A percentile compares a stretch with the other conserved stretches of the same genome.
Conservation (phyloP, 2,113 vertebrate genomes). For the Cinclus cinclus region DNA sequence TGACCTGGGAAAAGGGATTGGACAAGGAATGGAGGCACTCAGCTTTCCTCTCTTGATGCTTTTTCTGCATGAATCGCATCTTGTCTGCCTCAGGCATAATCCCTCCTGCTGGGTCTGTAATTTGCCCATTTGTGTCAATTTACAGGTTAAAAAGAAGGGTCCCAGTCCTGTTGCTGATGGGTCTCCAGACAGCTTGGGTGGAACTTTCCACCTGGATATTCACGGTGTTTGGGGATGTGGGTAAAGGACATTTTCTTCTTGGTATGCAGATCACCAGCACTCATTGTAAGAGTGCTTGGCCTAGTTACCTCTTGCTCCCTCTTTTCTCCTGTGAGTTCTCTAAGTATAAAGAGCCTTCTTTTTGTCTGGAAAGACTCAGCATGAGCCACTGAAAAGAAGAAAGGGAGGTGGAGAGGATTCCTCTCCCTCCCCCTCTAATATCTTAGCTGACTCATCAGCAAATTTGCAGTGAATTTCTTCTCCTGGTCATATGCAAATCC, state of each 20-base stretch:
- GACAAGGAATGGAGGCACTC: not conserved
- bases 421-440: not conserved
- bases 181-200: constrained; percentile 18
- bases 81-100: constrained; percentile 2
- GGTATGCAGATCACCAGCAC: not conserved
- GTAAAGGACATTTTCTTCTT: not conserved
- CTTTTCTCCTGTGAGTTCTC: constrained; percentile 39
- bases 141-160: constrained; percentile 50
- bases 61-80: not conserved
- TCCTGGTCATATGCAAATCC: not conserved
- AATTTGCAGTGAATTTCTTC: not conserved
- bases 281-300: constrained; percentile 13
- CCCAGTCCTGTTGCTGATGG: not conserved
- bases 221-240: not conserved
- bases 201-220: constrained; percentile 4
- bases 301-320: constrained; percentile 11
- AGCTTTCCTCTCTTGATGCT: not conserved
- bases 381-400: not conserved
- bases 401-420: not conserved
- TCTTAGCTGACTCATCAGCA: constrained; percentile 15
- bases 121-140: constrained; percentile 58
- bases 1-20: constrained; percentile 20
- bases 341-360: constrained; percentile 14
- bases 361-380: constrained; percentile 26
- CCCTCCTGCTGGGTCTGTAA: constrained; percentile 19